Evolutionary conservation across 2,797 vertebrate genomes (phyloP).

Genomic region (Danio choprae): DNA sequence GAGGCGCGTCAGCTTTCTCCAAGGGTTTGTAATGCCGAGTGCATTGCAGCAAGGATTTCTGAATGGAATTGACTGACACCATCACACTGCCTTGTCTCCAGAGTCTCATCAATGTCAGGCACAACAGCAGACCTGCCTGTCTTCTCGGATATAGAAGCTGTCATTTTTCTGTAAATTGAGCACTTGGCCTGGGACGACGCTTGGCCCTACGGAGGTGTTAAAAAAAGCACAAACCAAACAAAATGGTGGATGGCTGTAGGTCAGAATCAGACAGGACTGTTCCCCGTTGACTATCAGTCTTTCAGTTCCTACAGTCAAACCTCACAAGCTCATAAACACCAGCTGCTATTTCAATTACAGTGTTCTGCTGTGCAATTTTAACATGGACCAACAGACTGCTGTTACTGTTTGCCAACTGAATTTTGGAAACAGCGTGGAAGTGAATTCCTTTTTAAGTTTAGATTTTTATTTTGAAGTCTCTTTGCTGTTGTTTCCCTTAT

Average conservation of each 20-base stretch:
- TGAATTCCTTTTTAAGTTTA: slow-evolving; percentile 8
- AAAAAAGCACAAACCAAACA: slow-evolving; percentile 46
- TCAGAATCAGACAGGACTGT: slow-evolving; percentile 15
- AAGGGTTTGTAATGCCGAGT: slow-evolving; percentile 36
- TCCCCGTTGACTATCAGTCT: slow-evolving; percentile 38
- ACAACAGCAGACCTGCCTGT: slow-evolving; percentile 44
- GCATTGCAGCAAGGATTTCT: slow-evolving; percentile 39
- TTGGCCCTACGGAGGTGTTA: slow-evolving; percentile 43
- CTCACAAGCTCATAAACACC: slow-evolving; percentile 74
- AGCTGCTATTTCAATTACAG: slow-evolving; percentile 76
- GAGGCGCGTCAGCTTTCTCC: slow-evolving; percentile 10
- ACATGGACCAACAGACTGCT: slow-evolving; percentile 59
- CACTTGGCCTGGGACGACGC: slow-evolving; percentile 25
- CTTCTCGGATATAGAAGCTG: slow-evolving; percentile 54
- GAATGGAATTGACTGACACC: slow-evolving; percentile 45
- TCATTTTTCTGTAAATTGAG: slow-evolving; percentile 47
- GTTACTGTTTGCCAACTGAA: slow-evolving; percentile 39
- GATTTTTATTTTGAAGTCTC: neutral
- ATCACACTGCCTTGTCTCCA: slow-evolving; percentile 45
- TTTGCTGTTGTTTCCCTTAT: neutral
- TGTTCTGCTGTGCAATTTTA: slow-evolving; percentile 71
- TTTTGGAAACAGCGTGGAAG: slow-evolving; percentile 29
- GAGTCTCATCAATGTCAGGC: slow-evolving; percentile 57
- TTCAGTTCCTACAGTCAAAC: slow-evolving; percentile 62
- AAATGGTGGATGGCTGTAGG: slow-evolving; percentile 34